Conservation (phyloP, 1,140 invertebrate genomes). For the Harpegnathos saltator region DNA sequence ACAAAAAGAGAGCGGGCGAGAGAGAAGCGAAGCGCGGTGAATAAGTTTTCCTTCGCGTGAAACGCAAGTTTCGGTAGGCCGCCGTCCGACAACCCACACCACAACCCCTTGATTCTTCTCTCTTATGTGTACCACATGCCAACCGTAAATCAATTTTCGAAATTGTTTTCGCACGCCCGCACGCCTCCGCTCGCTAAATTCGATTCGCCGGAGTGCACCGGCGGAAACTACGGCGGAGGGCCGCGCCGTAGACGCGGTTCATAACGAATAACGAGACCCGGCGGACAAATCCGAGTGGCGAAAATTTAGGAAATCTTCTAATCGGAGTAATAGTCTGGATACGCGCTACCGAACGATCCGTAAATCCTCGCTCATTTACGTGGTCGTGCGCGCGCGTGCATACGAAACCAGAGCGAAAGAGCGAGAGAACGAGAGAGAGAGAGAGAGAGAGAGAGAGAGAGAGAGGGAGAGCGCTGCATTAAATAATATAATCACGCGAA, state of each 20-base stretch:
- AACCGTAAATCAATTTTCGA: slow-evolving; percentile 78
- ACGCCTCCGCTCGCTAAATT: slow-evolving; percentile 21
- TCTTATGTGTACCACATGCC: slow-evolving; percentile 64
- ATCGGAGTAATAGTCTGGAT: background rate
- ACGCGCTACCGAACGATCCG: background rate
- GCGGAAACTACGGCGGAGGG: background rate
- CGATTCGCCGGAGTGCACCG: slow-evolving; percentile 30
- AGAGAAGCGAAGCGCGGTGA: background rate
- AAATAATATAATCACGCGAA: too few relatives aligned
- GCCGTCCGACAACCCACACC: background rate
- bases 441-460: too few relatives aligned
- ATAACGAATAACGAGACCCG: slow-evolving; percentile 29
- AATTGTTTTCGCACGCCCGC: slow-evolving; percentile 74
- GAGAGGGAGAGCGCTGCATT: too few relatives aligned
- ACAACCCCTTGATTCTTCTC: slow-evolving; percentile 36
- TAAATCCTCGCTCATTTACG: background rate
- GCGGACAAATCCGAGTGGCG: background rate
- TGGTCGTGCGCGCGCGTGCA: too few relatives aligned
- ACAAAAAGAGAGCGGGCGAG: too few relatives aligned
- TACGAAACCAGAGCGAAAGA: too few relatives aligned
- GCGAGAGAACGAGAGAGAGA: too few relatives aligned
- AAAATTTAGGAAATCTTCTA: slow-evolving; percentile 1
- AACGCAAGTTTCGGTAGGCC: slow-evolving; percentile 24
- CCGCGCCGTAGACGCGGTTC: background rate
- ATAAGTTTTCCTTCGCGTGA: slow-evolving; percentile 35